Base-by-base conservation (phyloP, 2,888 invertebrate genomes). In the Oscheius sp. region DNA sequence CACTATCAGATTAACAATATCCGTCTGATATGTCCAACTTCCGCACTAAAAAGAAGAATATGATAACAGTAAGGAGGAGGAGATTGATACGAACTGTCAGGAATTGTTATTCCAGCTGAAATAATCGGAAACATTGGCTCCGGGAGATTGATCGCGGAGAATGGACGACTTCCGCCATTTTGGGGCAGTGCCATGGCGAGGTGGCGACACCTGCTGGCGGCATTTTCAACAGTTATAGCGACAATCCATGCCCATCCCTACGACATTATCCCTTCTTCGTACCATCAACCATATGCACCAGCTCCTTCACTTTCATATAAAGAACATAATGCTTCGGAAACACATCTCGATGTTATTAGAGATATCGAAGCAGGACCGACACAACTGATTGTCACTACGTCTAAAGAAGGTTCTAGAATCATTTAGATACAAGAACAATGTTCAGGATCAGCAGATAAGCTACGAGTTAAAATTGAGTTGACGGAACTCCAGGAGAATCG, bases 21-120 rank as follows among this genome's bases (percentile, higher is more conserved):
- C 71, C 17, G 83, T 75, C 70, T 82, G 82, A 68, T 85, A 86
- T 5, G 85, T 81, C 85, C 85, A 85, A 14, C 83, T 82, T 17
- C 85, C 85, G 50, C 82, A 83, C 82, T 85, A 75, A 68, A 82
- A 80, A 41, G 9, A 12, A 41, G 41, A 6, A 17, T 41, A 4
- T 50, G 14, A 12, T 20, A 14, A 41, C 38, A 4, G 22, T 4
- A n/a, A n/a, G n/a, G n/a, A n/a, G n/a, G n/a, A n/a, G n/a, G n/a
- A n/a, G n/a, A n/a, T n/a, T n/a, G n/a, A n/a, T n/a, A n/a, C n/a
- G n/a, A n/a, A n/a, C 41, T 59, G 5, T 5, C n/a, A 17, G 9
- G 2, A 8, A 17, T 22, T 24, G 36, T 41, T 36, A n/a, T 41
- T 45, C 30, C 17, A 26, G 14, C 54, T 33, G 6, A 64, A 51